Conservation (phyloP, 2,797 vertebrate genomes). For the Bucorvus abyssinicus region DNA sequence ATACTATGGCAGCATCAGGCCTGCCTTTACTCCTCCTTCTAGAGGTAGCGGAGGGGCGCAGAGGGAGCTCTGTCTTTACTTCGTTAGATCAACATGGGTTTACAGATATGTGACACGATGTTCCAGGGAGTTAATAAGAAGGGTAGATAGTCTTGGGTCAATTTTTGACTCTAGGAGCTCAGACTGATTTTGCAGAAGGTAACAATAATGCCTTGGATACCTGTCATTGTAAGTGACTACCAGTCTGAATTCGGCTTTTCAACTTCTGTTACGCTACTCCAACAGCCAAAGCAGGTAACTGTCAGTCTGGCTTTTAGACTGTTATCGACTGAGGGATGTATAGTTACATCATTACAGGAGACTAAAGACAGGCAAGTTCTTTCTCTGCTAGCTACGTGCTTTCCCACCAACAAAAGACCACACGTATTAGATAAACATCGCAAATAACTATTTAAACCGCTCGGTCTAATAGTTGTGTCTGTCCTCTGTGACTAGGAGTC, state of each 20-base stretch:
- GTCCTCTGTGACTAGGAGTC: constrained; percentile 83
- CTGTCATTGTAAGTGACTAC: not conserved
- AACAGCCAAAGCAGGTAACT: not conserved
- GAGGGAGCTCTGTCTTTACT: not conserved
- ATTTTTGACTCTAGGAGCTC: not conserved
- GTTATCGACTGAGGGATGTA: rapidly evolving
- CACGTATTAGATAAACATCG: not conserved
- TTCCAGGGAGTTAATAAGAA: not conserved
- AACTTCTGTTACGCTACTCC: not conserved
- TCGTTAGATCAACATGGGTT: not conserved
- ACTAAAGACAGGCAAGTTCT: not conserved
- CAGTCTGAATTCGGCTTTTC: not conserved
- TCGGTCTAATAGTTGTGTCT: not conserved
- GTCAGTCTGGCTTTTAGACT: not conserved
- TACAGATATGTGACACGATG: not conserved
- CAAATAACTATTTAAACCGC: not conserved
- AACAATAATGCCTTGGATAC: not conserved
- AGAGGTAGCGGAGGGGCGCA: rapidly evolving
- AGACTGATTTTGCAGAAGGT: not conserved
- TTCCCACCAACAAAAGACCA: not conserved
- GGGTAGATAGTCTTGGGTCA: rapidly evolving
- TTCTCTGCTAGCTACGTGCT: not conserved
- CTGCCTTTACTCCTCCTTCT: not conserved
- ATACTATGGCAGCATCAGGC: not conserved
- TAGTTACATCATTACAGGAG: not conserved